Percentiles rank a stretch among this genome's conserved stretches.
Conservation (phyloP, 2,113 vertebrate genomes). For the Aepyceros melampus region DNA sequence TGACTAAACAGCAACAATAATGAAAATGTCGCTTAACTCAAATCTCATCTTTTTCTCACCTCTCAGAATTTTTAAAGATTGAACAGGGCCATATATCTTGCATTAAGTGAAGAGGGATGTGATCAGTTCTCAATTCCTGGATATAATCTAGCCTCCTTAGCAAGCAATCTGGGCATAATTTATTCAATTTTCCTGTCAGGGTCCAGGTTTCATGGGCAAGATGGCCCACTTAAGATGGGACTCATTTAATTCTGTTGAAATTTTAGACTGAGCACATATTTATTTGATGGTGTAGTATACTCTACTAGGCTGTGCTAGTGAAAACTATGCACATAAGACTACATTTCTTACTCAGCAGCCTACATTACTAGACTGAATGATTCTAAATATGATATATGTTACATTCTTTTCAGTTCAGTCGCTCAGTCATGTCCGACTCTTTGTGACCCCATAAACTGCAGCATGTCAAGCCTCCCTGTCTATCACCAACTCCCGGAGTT, state of each 20-base stretch:
- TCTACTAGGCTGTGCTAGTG: not conserved
- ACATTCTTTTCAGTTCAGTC: not conserved
- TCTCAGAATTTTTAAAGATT: not conserved
- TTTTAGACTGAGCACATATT: slow-evolving; percentile 16
- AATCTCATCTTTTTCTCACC: slow-evolving; percentile 14
- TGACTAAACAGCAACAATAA: not conserved
- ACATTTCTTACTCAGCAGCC: not conserved
- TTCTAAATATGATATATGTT: slow-evolving; percentile 46
- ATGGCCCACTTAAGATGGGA: not conserved
- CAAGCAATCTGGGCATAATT: not conserved
- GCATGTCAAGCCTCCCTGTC: too few species aligned
- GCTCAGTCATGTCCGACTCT: too few species aligned
- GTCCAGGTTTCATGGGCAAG: not conserved
- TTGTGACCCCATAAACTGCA: too few species aligned
- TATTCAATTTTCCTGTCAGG: not conserved
- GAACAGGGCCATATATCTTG: not conserved
- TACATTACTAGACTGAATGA: slow-evolving; percentile 8
- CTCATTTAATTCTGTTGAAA: slow-evolving; percentile 38
- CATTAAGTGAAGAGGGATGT: not conserved
- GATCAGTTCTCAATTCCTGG: not conserved
- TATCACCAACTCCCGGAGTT: too few species aligned
- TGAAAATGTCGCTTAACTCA: not conserved
- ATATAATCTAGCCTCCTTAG: slow-evolving; percentile 10
- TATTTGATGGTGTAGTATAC: not conserved
- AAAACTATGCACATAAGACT: slow-evolving; percentile 18